Evolutionary conservation across 2,113 vertebrate genomes (phyloP), one percentile per base, ranked within the genome.

Genomic region (Panurus biarmicus): DNA sequence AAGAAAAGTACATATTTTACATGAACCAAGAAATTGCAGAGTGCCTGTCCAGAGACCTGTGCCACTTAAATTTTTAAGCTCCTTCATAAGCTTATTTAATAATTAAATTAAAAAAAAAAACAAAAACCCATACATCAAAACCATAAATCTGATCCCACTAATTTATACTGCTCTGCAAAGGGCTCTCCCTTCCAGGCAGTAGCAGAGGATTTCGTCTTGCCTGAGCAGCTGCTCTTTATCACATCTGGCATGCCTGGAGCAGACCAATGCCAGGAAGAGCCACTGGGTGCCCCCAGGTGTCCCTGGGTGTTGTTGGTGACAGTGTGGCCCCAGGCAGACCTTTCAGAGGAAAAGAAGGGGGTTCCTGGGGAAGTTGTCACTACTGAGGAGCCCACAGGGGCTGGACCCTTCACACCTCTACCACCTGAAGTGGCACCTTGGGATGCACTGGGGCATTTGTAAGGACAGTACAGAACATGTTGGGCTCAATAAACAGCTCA

Each of bases 351-450:
- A 36, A 2, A 13, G 19, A 10, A 71, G 28, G 20, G 66, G 25
- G 58, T 5, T 89, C 62, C 56, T 31, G 56, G 33, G 33, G 28
- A 73, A 50, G 38, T 0, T 64, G 42, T 45, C 28, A 12, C 33
- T 42, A 19, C 28, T 67, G 38, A 20, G 81, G n/a, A 86, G 42
- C 25, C n/a, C 42, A 2, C 12, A 48, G 7, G 2, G 33, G 26
- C 29, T 14, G 38, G 14, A 42, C 10, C 7, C 1, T 29, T 48
- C 5, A 1, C n/a, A 48, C 11, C 42, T 60, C 23, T 10, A 7
- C 8, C 54, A 31, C 8, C 4, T 2, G 3, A 33, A 33, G 29
- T 0, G 3, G 38, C 20, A 22, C 2, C 15, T 3, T 38, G 81
- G 58, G 73, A 53, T 31, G 65, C 45, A 7, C 45, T 13, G 36